Base-by-base conservation (phyloP, 2,113 vertebrate species). In the Colistium nudipinnis region DNA sequence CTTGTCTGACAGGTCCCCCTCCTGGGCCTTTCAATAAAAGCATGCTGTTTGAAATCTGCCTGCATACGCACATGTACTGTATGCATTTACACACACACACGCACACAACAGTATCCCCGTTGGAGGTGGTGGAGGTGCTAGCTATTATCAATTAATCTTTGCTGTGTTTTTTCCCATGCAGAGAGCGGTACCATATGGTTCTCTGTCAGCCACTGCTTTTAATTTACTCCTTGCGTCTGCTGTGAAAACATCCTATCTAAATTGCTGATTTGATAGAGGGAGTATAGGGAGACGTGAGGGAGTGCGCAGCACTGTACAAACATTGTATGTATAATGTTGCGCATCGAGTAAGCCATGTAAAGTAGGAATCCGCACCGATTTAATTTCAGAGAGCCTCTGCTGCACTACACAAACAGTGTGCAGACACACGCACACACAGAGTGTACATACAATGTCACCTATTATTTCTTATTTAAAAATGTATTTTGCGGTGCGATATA, bases 61-160 rank as follows among this genome's bases (percentile, higher is more conserved):
- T 69, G 61, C 85, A 69, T 69, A 74, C 80, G 75, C 88, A 78
- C 63, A 66, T 61, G 47, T 62, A 79, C 55, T 60, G 55, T 81
- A 80, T 74, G 60, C 69, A 63, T 70, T 62, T 51, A 73, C 57
- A 68, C 66, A 64, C 53, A 56, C 11, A 25, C 47, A 60, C 30
- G 35, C 53, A 38, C 78, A 64, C 80, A 72, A 74, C 65, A 54
- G 77, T 73, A 81, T 83, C 89, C 85, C 88, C 81, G 86, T 86
- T 90, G 88, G 92, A 89, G 92, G 89, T 91, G 89, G 85, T 87
- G 87, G 89, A 92, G 90, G 84, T 90, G 90, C 85, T 70, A 87
- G 90, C 87, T 88, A 90, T 93, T 90, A 93, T 92, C 91, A 91
- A 92, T 93, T 93, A 89, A 92, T 93, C 91, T 94, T 90, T 88